A percentile compares a stretch with the other conserved stretches of the same genome.
These are phyloP conservation scores for Zapornia atra DNA, from an alignment of 2,113 vertebrate species.

Conservation along the genomic window DNA sequence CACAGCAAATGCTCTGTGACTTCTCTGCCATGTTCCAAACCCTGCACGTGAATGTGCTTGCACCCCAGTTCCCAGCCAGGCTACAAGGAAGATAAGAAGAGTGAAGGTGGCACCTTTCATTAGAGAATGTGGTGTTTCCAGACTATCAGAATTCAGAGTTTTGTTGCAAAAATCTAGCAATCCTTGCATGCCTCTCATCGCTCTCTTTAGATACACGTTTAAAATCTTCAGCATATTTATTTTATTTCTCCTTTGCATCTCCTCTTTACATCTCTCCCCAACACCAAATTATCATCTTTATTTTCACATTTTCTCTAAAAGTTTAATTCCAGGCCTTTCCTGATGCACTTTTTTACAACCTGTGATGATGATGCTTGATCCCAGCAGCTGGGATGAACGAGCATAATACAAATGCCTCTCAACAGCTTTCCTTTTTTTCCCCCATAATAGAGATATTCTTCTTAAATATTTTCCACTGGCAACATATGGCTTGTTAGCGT, in stretches of 20 bases:
- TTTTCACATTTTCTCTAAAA: neutral
- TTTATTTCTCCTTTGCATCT: neutral
- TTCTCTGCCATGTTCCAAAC: neutral
- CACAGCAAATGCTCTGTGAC: neutral
- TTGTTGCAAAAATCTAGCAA: neutral
- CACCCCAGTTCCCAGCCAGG: neutral
- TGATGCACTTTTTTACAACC: neutral
- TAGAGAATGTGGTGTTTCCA: neutral
- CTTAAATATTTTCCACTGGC: neutral
- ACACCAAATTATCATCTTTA: neutral
- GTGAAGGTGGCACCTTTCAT: neutral
- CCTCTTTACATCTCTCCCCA: neutral
- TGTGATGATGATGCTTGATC: accelerated
- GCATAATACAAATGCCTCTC: neutral
- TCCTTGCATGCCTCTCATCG: neutral
- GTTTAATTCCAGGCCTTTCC: neutral
- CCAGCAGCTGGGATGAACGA: neutral
- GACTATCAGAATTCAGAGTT: neutral
- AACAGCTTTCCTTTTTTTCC: neutral
- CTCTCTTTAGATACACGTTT: neutral
- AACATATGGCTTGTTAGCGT: neutral
- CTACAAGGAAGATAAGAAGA: neutral
- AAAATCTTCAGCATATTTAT: neutral
- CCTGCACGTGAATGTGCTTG: neutral
- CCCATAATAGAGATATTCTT: neutral